Percentiles rank a stretch among this genome's conserved stretches.
phyloP scores from a whole-genome alignment of 1,140 invertebrate genomes.

The Pectinophora gossypiella region DNA sequence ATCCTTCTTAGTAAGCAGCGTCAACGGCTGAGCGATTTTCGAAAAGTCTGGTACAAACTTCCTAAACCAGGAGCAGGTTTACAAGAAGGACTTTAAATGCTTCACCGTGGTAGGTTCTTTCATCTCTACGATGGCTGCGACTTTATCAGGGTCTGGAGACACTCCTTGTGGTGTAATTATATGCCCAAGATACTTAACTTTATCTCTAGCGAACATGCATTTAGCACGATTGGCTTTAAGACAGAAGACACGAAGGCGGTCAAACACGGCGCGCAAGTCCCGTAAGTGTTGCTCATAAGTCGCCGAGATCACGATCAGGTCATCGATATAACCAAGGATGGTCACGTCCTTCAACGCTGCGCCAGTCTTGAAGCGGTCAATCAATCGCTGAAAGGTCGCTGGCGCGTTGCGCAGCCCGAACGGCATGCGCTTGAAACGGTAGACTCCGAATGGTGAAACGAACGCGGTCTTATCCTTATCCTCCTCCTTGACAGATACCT shows the following conservation, averaged over 20 bases:
- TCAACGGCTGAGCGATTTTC: conserved; percentile 43
- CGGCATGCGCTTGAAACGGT: too few relatives aligned
- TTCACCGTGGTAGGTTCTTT: conserved; percentile 25
- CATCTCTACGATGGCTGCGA: conserved; percentile 32
- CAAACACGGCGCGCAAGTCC: conserved; percentile 15
- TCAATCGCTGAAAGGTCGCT: too few relatives aligned
- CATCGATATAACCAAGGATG: conserved; percentile 44
- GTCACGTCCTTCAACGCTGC: not conserved
- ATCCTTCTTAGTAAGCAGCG: conserved; percentile 36
- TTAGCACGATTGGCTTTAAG: conserved; percentile 30
- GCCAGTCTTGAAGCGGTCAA: too few relatives aligned
- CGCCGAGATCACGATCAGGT: conserved; percentile 39
- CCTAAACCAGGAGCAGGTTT: conserved; percentile 41
- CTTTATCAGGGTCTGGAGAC: conserved; percentile 33
- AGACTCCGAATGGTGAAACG: too few relatives aligned
- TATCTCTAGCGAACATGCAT: conserved; percentile 28
- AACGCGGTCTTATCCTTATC: too few relatives aligned
- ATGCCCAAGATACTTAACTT: conserved; percentile 45
- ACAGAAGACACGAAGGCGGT: conserved; percentile 13
- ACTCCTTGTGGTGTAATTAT: conserved; percentile 35
- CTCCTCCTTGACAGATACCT: too few relatives aligned
- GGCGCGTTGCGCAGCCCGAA: too few relatives aligned
- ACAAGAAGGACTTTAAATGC: conserved; percentile 18
- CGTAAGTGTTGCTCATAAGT: conserved; percentile 37
- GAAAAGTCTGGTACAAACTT: too few relatives aligned